Percentiles rank a stretch among this genome's conserved stretches.
phyloP scores from a whole-genome alignment of 1,140 invertebrate species.

The Drosophila aff. region DNA sequence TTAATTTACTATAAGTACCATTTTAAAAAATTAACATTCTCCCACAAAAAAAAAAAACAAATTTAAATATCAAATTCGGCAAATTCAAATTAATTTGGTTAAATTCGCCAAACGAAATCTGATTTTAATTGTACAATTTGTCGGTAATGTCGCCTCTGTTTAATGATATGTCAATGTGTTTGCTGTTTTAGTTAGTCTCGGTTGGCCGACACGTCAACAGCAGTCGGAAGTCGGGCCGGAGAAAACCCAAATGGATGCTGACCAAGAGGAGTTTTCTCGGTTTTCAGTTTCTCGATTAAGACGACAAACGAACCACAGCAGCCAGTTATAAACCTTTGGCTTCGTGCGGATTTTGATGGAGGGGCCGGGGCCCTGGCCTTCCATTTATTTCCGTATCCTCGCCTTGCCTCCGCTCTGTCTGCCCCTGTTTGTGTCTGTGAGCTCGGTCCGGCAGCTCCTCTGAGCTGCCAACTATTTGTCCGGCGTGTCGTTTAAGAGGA shows the following conservation, averaged over 20 bases:
- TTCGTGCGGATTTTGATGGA: constrained; percentile 41
- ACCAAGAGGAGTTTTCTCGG: constrained; percentile 49
- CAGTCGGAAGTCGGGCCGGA: constrained; percentile 20
- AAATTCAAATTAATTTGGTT: background rate
- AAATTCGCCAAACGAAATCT: constrained; percentile 35
- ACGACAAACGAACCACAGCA: constrained; percentile 73
- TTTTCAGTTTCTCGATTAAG: constrained; percentile 65
- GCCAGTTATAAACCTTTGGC: constrained; percentile 61
- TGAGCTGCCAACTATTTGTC: constrained; percentile 50
- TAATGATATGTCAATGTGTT: constrained; percentile 47
- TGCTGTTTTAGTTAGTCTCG: constrained; percentile 56
- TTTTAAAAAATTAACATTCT: background rate
- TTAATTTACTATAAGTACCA: too few species aligned
- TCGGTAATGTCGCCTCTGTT: constrained; percentile 38
- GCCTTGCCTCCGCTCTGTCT: constrained; percentile 4
- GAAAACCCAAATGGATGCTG: constrained; percentile 42
- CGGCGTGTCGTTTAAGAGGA: constrained; percentile 34
- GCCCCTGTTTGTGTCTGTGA: constrained; percentile 3
- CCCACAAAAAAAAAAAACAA: background rate
- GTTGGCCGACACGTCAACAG: constrained; percentile 69
- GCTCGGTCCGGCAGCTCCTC: constrained; percentile 10
- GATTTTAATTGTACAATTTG: constrained; percentile 71
- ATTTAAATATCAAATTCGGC: constrained; percentile 2
- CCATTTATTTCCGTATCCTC: constrained; percentile 22
- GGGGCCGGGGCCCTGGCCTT: constrained; percentile 16